These are phyloP conservation scores for Ammodytes marinus DNA, from an alignment of 2,113 vertebrate species.

Conservation along the genomic window DNA sequence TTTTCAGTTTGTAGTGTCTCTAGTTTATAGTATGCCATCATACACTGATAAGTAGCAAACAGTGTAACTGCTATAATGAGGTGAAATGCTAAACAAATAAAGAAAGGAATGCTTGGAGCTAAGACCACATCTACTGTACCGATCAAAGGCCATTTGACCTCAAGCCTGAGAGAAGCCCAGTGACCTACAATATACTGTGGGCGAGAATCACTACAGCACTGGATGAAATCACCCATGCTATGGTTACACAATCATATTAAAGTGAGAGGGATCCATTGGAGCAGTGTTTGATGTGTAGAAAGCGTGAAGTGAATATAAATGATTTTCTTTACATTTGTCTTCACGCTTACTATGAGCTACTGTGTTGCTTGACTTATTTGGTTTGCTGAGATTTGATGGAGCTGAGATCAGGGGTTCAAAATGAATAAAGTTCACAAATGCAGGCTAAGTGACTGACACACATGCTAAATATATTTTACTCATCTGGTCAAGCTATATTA, in stretches of 20 bases:
- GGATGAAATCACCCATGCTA: slow-evolving; percentile 19
- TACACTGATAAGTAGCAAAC: not conserved
- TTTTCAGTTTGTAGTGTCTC: not conserved
- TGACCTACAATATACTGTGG: slow-evolving; percentile 49
- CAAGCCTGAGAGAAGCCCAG: slow-evolving; percentile 57
- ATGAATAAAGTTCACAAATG: not conserved
- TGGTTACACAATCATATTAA: slow-evolving; percentile 25
- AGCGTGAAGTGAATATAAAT: not conserved
- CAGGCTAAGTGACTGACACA: no score
- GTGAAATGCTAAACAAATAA: not conserved
- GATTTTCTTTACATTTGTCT: not conserved
- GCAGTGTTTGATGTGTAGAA: slow-evolving; percentile 2
- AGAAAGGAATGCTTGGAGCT: slow-evolving; percentile 17
- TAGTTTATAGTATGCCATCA: not conserved
- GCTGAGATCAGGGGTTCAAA: not conserved
- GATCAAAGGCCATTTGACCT: slow-evolving; percentile 34
- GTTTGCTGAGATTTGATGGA: not conserved
- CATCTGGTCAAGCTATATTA: no score
- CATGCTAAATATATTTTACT: no score
- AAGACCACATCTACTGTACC: slow-evolving; percentile 20
- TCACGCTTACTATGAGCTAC: not conserved
- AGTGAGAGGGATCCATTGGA: not conserved
- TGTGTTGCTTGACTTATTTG: not conserved
- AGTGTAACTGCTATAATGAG: slow-evolving; percentile 32
- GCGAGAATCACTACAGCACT: slow-evolving; percentile 17